These are phyloP conservation scores for Azemiops feae DNA, from an alignment of 2,113 vertebrate genomes.

Conservation along the genomic window DNA sequence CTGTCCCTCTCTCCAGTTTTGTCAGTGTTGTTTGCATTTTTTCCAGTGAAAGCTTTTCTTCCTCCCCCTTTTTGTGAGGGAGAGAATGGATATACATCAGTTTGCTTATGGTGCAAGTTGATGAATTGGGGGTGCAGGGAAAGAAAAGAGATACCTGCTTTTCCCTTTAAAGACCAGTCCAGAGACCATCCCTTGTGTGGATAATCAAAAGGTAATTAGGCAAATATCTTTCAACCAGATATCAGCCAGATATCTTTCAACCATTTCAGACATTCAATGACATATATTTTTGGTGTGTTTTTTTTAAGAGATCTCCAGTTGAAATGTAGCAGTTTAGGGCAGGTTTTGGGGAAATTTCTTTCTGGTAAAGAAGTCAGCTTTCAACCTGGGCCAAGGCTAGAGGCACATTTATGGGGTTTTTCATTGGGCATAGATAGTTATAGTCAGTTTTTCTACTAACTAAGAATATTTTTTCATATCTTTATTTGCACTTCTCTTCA, in stretches of 20 bases:
- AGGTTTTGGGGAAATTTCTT: background rate
- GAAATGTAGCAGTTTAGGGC: background rate
- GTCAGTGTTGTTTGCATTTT: slow-evolving; percentile 28
- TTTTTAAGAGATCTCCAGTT: background rate
- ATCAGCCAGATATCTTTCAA: slow-evolving; percentile 13
- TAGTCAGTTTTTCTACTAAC: background rate
- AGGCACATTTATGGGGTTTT: background rate
- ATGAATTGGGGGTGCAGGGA: background rate
- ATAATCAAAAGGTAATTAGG: slow-evolving; percentile 50
- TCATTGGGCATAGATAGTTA: background rate
- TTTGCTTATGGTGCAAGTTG: background rate
- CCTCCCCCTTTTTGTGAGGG: background rate
- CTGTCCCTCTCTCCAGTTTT: slow-evolving; percentile 48
- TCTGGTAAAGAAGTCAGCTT: background rate
- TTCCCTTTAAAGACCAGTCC: background rate
- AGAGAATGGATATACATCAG: background rate
- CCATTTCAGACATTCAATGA: slow-evolving; percentile 48
- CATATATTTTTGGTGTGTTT: slow-evolving; percentile 14
- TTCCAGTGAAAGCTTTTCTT: background rate
- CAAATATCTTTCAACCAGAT: slow-evolving; percentile 21
- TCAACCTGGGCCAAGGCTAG: background rate
- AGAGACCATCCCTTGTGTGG: background rate
- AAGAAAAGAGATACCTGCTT: no score
- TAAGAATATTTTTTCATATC: background rate
- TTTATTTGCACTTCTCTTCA: background rate